Conservation (phyloP, 1,140 invertebrate species). For the Drosophila bocki region DNA sequence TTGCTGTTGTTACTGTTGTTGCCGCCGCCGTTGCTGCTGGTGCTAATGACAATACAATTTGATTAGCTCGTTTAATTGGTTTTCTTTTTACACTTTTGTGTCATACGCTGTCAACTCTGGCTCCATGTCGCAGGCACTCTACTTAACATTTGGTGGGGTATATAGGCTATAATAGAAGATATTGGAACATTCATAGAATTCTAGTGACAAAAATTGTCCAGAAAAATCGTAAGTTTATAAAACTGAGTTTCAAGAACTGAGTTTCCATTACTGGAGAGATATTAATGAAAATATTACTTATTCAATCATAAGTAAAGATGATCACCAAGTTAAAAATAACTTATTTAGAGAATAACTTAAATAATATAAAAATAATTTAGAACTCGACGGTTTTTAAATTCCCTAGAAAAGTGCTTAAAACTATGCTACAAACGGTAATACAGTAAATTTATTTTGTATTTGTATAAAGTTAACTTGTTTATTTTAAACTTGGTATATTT, state of each 20-base stretch:
- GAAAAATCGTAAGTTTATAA: no score
- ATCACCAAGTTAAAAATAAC: no score
- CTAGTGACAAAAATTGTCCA: no score
- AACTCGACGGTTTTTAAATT: no score
- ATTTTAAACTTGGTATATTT: neutral
- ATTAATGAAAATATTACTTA: no score
- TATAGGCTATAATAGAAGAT: neutral
- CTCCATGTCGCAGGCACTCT: neutral
- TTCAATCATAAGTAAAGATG: no score
- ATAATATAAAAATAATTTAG: no score
- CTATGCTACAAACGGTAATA: neutral
- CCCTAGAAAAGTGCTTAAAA: neutral
- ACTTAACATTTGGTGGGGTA: neutral
- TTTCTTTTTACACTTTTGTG: constrained; percentile 71
- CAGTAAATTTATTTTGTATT: neutral
- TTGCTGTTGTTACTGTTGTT: constrained; percentile 4
- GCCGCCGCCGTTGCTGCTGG: constrained; percentile 3
- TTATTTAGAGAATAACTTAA: no score
- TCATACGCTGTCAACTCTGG: constrained; percentile 57
- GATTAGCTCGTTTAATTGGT: constrained; percentile 78
- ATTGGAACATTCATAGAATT: no score
- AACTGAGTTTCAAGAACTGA: no score
- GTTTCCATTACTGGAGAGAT: no score
- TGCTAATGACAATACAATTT: constrained; percentile 81
- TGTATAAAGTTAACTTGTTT: neutral